phyloP scores from a whole-genome alignment of 1,140 invertebrate species.

The Diorhabda sublineata region DNA sequence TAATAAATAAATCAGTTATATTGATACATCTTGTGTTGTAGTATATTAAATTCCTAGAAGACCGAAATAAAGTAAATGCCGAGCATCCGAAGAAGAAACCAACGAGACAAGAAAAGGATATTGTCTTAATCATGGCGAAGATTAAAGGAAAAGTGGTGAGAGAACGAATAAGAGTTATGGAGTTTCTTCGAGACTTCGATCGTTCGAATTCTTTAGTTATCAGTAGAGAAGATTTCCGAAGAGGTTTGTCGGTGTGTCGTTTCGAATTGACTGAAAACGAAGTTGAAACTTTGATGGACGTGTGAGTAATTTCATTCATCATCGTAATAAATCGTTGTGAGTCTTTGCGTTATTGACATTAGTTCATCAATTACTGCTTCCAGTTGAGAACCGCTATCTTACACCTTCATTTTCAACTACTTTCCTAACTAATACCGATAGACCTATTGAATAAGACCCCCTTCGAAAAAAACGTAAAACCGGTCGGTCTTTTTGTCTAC shows the following conservation, averaged over 20 bases:
- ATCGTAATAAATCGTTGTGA: not conserved
- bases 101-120: constrained; percentile 53
- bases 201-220: constrained; percentile 56
- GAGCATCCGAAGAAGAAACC: constrained; percentile 35
- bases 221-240: constrained; percentile 58
- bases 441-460: too few species aligned
- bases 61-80: constrained; percentile 43
- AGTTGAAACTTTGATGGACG: constrained; percentile 58
- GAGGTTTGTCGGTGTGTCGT: constrained; percentile 56
- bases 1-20: too few species aligned
- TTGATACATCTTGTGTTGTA: constrained; percentile 11
- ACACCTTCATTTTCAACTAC: too few species aligned
- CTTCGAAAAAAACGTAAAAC: too few species aligned
- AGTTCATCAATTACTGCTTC: too few species aligned
- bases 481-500: too few species aligned
- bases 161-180: constrained; percentile 58
- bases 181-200: constrained; percentile 63
- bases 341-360: not conserved
- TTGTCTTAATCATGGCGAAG: constrained; percentile 64
- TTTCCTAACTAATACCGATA: too few species aligned
- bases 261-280: constrained; percentile 59
- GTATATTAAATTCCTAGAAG: constrained; percentile 39
- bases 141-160: constrained; percentile 67
- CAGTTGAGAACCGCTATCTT: too few species aligned
- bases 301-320: constrained; percentile 46